Evolutionary conservation across 1,140 invertebrate species (phyloP).

Genomic region (Drosophila quadrilineata): DNA sequence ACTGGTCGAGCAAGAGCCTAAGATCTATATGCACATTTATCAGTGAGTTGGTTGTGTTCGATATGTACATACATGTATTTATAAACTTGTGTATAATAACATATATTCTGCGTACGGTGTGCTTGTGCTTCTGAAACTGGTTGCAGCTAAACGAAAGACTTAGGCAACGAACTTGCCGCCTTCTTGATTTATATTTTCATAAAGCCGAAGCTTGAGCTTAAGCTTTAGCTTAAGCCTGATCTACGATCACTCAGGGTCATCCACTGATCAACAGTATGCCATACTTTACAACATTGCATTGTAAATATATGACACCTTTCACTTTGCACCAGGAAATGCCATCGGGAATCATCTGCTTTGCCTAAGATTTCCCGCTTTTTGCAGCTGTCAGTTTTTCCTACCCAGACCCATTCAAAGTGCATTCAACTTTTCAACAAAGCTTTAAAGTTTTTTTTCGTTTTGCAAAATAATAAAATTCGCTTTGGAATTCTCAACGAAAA

Average conservation of each 20-base stretch:
- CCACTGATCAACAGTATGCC: too few relatives aligned
- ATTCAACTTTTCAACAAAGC: slow-evolving; percentile 60
- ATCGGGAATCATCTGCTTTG: neutral
- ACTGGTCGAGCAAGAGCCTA: slow-evolving; percentile 50
- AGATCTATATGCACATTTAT: slow-evolving; percentile 43
- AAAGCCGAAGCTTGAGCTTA: neutral
- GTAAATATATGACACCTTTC: slow-evolving; percentile 10
- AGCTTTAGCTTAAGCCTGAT: neutral
- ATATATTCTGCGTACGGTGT: slow-evolving; percentile 12
- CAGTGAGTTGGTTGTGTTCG: neutral
- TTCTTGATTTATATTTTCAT: slow-evolving; percentile 64
- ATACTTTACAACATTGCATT: neutral
- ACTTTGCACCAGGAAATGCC: slow-evolving; percentile 46
- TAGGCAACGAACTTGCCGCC: slow-evolving; percentile 53
- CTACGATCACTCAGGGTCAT: slow-evolving; percentile 37
- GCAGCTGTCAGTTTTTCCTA: neutral
- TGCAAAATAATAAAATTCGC: too few relatives aligned
- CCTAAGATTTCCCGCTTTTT: neutral
- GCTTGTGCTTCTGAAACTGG: slow-evolving; percentile 34
- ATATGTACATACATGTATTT: too few relatives aligned
- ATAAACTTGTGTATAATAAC: neutral
- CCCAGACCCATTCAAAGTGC: slow-evolving; percentile 40
- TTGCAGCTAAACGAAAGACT: slow-evolving; percentile 41
- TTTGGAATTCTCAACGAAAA: slow-evolving; percentile 23
- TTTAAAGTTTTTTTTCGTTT: too few relatives aligned